phyloP scores from a whole-genome alignment of 2,888 invertebrate genomes.

The Tenthredo livida region DNA sequence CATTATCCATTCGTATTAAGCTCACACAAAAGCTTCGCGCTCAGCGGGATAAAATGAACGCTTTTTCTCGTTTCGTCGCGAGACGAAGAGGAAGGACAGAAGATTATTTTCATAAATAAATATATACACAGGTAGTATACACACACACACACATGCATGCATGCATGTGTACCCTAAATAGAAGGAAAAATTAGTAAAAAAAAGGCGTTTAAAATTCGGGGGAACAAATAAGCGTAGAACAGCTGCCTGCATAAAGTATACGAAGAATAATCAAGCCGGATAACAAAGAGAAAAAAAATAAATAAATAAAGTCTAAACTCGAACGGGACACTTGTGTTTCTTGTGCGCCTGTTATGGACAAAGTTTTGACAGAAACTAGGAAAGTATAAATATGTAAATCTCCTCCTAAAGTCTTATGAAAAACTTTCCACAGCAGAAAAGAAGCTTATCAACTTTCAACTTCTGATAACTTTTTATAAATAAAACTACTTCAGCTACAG shows the following conservation, averaged over 20 bases:
- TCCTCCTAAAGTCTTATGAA: constrained; percentile 33
- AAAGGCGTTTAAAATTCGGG: background rate
- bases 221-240: background rate
- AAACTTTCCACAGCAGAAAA: constrained; percentile 19
- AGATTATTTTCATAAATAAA: background rate
- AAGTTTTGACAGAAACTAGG: constrained; percentile 38
- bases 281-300: background rate
- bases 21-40: constrained; percentile 34
- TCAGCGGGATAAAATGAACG: constrained; percentile 12
- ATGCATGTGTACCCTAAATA: background rate
- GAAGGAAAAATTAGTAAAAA: background rate
- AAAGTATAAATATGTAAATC: constrained; percentile 50
- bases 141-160: background rate
- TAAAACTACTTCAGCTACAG: constrained; percentile 11
- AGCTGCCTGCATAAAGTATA: background rate
- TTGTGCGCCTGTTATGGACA: constrained; percentile 23
- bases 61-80: background rate
- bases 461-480: constrained; percentile 40
- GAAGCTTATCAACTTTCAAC: constrained; percentile 49
- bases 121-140: background rate
- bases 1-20: constrained; percentile 46
- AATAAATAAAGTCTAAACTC: constrained; percentile 5
- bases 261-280: background rate
- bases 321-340: constrained; percentile 35
- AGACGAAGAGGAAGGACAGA: background rate